Evolutionary conservation across 2,113 vertebrate species (phyloP).

Genomic region (Aphelocoma coerulescens): DNA sequence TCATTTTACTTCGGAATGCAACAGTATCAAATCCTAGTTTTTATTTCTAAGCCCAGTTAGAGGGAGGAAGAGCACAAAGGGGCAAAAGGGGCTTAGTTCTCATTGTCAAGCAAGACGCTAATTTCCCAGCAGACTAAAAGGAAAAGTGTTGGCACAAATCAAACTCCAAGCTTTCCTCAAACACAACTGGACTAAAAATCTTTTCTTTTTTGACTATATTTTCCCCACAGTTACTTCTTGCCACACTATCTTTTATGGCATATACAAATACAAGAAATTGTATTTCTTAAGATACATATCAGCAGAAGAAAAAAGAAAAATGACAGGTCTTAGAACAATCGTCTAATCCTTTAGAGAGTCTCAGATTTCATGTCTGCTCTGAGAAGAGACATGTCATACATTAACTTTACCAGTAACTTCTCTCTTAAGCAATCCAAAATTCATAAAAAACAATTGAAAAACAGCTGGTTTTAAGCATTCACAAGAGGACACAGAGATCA

Average conservation of each 20-base stretch:
- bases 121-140: background rate
- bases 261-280: background rate
- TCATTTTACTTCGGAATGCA: background rate
- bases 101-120: background rate
- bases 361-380: background rate
- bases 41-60: background rate
- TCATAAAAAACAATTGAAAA: background rate
- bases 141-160: background rate
- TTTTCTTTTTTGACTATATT: background rate
- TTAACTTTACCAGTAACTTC: background rate
- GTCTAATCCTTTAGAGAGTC: background rate
- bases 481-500: background rate
- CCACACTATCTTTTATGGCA: background rate
- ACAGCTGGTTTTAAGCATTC: background rate
- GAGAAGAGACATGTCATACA: background rate
- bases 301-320: background rate
- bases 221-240: background rate
- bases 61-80: background rate
- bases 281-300: background rate
- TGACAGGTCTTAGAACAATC: background rate
- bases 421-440: background rate
- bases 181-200: background rate
- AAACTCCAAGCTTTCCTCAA: background rate
- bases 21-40: background rate
- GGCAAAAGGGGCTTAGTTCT: background rate